Evolutionary conservation across 2,113 vertebrate species (phyloP), one percentile per base, ranked within the genome.

Genomic region (Notothenia rossii): DNA sequence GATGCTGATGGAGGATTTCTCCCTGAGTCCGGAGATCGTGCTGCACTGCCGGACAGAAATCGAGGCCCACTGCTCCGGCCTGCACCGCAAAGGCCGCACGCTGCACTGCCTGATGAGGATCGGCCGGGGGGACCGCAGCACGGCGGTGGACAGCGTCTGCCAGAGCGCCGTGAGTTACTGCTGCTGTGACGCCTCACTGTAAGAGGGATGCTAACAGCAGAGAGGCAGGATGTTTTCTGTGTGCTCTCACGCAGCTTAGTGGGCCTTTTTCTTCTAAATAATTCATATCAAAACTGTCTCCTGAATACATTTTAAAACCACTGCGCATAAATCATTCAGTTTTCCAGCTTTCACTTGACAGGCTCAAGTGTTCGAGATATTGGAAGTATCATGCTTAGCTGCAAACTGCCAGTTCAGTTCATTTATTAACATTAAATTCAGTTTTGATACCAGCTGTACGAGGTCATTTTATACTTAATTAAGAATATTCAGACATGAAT

Each of bases 1-100:
- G 81, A 99, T 99, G 97, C 91, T 99, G 77, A 99, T 99, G 98
- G 98, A 99, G 76, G 98, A 99, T 90, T 99, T 97, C 88, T 99
- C 98, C 0, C 90, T 99, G 87, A 99, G 97, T 86, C 98, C 98
- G 0, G 98, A 99, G 84, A 99, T 99, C 77, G 97, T 99, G 89
- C 95, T 99, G 17, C 97, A 98, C 88, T 99, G 98, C 91, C 96
- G 97, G 0, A 94, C 95, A 0, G 98, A 99, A 91, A 99, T 99
- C 0, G 97, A 99, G 43, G 94, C 95, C 13, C 97, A 98, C 84
- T 99, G 98, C 90, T 99, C 97, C 0, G 98, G 98, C 6, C 94
- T 99, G 43, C 98, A 99, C 43, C 95, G 98, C 0, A 99, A 99
- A 15, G 98, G 98, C 0, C 96, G 98, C 60, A 99, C 98, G 3